Conservation (phyloP, 2,113 vertebrate species). For the Hemichromis elongatus region DNA sequence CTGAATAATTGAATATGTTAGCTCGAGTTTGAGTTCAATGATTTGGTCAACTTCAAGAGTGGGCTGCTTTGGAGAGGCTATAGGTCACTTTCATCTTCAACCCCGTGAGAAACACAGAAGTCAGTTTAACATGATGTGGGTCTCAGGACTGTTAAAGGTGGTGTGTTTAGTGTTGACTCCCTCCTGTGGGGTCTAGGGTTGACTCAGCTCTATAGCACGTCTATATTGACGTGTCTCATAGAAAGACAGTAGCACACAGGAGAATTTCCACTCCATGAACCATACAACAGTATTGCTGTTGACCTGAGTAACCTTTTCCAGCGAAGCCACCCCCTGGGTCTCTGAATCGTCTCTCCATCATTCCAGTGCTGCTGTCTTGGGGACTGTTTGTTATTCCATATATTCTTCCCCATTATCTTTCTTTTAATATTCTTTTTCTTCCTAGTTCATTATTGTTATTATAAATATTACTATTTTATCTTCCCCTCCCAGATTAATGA, state of each 20-base stretch:
- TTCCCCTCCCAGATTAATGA: background rate
- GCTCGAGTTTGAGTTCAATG: background rate
- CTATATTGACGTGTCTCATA: background rate
- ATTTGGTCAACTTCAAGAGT: background rate
- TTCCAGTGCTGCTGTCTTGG: background rate
- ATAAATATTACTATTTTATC: background rate
- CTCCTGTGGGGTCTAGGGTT: accelerated
- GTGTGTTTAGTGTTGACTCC: too few species aligned
- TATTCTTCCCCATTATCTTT: background rate
- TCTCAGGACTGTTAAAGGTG: background rate
- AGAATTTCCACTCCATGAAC: background rate
- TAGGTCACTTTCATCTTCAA: background rate
- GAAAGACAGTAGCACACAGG: background rate
- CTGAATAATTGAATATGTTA: background rate
- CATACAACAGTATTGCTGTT: background rate
- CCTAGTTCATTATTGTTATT: background rate
- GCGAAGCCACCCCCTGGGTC: background rate
- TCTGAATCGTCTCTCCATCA: background rate
- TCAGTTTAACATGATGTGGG: background rate
- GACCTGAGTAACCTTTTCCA: background rate
- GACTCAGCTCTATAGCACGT: accelerated
- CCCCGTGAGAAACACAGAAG: background rate
- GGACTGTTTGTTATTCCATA: background rate
- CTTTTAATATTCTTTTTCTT: background rate
- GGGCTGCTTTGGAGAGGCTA: background rate